Evolutionary conservation across 2,797 vertebrate species (phyloP), one percentile per base, ranked within the genome.

Genomic region (Myotis findleyi): DNA sequence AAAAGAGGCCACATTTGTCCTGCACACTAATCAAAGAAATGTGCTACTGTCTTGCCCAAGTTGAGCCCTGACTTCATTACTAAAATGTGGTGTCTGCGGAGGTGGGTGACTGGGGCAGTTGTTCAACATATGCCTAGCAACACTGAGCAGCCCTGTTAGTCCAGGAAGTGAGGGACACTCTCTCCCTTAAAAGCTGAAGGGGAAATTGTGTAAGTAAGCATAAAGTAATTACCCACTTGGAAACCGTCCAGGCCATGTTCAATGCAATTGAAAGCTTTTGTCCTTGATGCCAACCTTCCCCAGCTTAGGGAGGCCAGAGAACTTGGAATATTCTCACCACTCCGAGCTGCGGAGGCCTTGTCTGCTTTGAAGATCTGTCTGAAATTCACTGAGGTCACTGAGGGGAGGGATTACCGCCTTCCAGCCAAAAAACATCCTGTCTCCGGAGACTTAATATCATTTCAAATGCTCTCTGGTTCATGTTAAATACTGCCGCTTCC

Each of bases 151-250:
- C 62, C 93, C 91, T 27, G 2, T 72, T 85, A 51, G 90, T 71
- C 92, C 88, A 92, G 94, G 64, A 86, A 96, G 79, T 59, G 84
- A 96, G 90, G 89, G 76, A 87, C n/a, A 71, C 55, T 79, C 82
- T 38, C 71, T 80, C 82, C 94, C 96, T 90, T 69, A 10, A 3
- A 96, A 93, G 93, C 87, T 93, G 95, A 96, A 91, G 94, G 92
- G 93, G 93, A 97, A 96, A 96, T 13, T 96, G 59, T 96, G 53
- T 93, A 96, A 96, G 97, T 94, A 95, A 97, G 92, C 94, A 95
- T 96, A 96, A 97, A 97, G 96, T 93, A 96, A 97, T 97, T 97
- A 97, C 93, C 93, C 75, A 86, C 93, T 94, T 97, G 97, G 97
- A 96, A 62, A 13, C 18, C 17, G 41, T 93, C 96, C 97, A 97